phyloP scores from a whole-genome alignment of 2,888 invertebrate species.

The Omphaloscelis lunosa region DNA sequence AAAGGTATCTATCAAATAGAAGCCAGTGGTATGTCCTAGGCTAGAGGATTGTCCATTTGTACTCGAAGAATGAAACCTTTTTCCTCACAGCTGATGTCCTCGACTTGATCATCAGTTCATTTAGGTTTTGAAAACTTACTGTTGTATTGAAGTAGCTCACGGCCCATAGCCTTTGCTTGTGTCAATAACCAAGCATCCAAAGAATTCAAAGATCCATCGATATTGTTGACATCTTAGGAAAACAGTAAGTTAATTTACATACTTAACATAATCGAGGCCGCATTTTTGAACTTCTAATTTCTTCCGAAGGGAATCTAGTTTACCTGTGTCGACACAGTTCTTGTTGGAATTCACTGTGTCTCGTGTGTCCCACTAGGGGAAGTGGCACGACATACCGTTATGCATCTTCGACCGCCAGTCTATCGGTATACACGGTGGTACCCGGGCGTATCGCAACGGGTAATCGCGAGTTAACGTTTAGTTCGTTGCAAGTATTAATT shows the following conservation, averaged over 20 bases:
- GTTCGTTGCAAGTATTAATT: conserved; percentile 64
- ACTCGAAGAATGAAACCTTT: too few species aligned
- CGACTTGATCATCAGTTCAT: too few species aligned
- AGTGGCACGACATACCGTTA: conserved; percentile 87
- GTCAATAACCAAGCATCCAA: not conserved
- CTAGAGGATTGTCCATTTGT: too few species aligned
- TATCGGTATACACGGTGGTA: conserved; percentile 74
- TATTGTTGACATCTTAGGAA: conserved; percentile 28
- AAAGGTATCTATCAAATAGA: not conserved
- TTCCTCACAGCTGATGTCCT: too few species aligned
- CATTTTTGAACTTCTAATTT: conserved; percentile 56
- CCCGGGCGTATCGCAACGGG: conserved; percentile 74
- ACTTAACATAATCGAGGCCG: conserved; percentile 40
- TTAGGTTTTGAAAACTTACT: not conserved
- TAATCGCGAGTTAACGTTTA: conserved; percentile 65
- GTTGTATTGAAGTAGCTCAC: conserved; percentile 7
- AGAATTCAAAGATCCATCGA: conserved; percentile 21
- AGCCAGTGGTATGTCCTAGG: too few species aligned
- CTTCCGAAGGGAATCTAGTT: conserved; percentile 67
- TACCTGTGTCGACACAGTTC: conserved; percentile 57
- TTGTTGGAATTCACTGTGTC: conserved; percentile 66
- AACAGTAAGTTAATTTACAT: conserved; percentile 55
- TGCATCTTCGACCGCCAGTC: conserved; percentile 78
- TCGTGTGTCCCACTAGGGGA: conserved; percentile 71
- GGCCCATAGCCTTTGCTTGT: not conserved